Evolutionary conservation across 2,888 invertebrate species (phyloP).

Genomic region (Melanophora roralis): DNA sequence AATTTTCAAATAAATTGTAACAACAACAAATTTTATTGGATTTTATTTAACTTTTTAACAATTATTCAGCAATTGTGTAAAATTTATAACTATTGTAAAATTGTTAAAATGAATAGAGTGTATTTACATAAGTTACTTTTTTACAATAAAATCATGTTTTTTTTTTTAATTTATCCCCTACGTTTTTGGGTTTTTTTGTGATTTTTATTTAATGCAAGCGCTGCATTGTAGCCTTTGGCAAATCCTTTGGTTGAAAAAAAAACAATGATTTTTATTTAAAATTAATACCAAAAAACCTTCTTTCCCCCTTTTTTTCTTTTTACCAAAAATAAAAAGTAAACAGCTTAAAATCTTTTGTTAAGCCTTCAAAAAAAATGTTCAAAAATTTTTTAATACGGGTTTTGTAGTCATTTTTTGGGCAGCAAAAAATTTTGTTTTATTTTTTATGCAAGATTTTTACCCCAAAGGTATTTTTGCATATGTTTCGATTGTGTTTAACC

Average conservation of each 20-base stretch:
- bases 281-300: slow-evolving; percentile 45
- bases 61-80: slow-evolving; percentile 60
- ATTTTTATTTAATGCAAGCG: slow-evolving; percentile 52
- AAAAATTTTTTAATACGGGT: slow-evolving; percentile 7
- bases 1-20: slow-evolving; percentile 42
- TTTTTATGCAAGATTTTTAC: slow-evolving; percentile 43
- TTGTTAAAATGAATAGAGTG: slow-evolving; percentile 37
- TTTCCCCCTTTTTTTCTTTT: neutral
- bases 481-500: slow-evolving; percentile 50
- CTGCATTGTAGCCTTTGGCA: slow-evolving; percentile 59
- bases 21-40: slow-evolving; percentile 52
- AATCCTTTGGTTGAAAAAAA: slow-evolving; percentile 46
- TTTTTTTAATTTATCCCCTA: slow-evolving; percentile 5
- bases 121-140: slow-evolving; percentile 60
- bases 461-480: slow-evolving; percentile 63
- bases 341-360: slow-evolving; percentile 56
- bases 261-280: slow-evolving; percentile 35
- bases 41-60: slow-evolving; percentile 63
- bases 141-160: neutral
- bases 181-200: neutral
- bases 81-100: slow-evolving; percentile 60
- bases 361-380: slow-evolving; percentile 31
- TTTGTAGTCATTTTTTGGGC: slow-evolving; percentile 37
- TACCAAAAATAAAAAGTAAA: neutral
- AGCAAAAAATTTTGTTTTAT: slow-evolving; percentile 50